Evolutionary conservation across 2,888 invertebrate species (phyloP), one percentile per base, ranked within the genome.

Genomic region (Catonia carolina): DNA sequence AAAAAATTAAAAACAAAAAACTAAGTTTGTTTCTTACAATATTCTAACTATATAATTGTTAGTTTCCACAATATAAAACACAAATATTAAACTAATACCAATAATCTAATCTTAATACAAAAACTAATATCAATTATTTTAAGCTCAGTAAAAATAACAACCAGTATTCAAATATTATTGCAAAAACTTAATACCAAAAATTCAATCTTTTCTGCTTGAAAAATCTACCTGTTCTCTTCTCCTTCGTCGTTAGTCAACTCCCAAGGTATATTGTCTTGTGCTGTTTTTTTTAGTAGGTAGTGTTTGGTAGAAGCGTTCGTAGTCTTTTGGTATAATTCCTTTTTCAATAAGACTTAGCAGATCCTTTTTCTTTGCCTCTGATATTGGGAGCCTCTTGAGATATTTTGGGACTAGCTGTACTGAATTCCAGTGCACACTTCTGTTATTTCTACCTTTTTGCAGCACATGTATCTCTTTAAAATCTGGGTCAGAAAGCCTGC

Each of bases 201-300:
- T n/a, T n/a, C n/a, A n/a, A n/a, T n/a, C n/a, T n/a, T n/a, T n/a
- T n/a, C n/a, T n/a, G n/a, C n/a, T n/a, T n/a, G n/a, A n/a, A n/a
- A n/a, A n/a, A n/a, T n/a, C n/a, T n/a, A n/a, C n/a, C n/a, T n/a
- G n/a, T n/a, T n/a, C n/a, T 48, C 27, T 42, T 14, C 22, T 23
- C 53, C 39, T 39, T 14, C 22, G 35, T 23, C 33, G n/a, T 45
- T 33, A 53, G 17, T 42, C 42, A 42, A 20, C 53, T 15, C 42
- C 33, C 6, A 53, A 12, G 4, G 53, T 20, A 42, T 42, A 39
- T 5, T 53, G 42, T 39, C 39, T 39, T 18, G 15, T 39, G 39
- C 18, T 39, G 39, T 39, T 39, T 39, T 39, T 39, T 39, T 33
- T 39, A 2, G 39, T 39, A 39, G 18, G 15, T 7, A 39, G 15